Evolutionary conservation across 2,888 invertebrate species (phyloP).

Genomic region (Diabrotica balteata): DNA sequence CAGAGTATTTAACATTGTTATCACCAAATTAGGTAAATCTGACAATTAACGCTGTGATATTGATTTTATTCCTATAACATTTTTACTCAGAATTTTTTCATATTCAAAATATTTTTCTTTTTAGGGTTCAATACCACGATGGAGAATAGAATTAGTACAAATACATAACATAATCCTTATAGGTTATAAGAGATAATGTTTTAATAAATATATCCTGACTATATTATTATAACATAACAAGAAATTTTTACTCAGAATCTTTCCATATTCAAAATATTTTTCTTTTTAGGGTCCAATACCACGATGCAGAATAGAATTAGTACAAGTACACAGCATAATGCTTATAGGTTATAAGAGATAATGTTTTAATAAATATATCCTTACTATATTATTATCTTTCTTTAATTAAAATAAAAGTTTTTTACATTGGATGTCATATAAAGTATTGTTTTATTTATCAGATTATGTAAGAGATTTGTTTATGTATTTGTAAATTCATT

Average conservation of each 20-base stretch:
- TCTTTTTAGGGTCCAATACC: conserved; percentile 54
- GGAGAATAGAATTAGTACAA: conserved; percentile 48
- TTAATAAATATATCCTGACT: not conserved
- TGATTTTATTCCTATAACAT: no score
- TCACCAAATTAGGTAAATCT: no score
- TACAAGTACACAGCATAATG: not conserved
- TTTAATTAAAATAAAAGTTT: no score
- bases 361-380: conserved; percentile 11
- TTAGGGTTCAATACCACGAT: conserved; percentile 55
- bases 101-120: conserved; percentile 33
- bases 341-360: conserved; percentile 7
- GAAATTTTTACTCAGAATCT: no score
- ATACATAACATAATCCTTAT: not conserved
- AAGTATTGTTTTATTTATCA: no score
- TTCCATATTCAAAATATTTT: conserved; percentile 1
- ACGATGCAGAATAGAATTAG: conserved; percentile 53
- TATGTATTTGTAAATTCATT: no score
- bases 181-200: conserved; percentile 15
- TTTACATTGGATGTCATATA: no score
- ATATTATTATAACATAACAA: no score
- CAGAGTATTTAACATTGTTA: no score
- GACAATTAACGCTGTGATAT: no score
- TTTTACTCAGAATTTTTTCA: no score
- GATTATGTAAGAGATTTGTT: no score
- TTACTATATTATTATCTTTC: not conserved